Base-by-base conservation (phyloP, 2,888 invertebrate genomes). In the Drosophila pegasa region DNA sequence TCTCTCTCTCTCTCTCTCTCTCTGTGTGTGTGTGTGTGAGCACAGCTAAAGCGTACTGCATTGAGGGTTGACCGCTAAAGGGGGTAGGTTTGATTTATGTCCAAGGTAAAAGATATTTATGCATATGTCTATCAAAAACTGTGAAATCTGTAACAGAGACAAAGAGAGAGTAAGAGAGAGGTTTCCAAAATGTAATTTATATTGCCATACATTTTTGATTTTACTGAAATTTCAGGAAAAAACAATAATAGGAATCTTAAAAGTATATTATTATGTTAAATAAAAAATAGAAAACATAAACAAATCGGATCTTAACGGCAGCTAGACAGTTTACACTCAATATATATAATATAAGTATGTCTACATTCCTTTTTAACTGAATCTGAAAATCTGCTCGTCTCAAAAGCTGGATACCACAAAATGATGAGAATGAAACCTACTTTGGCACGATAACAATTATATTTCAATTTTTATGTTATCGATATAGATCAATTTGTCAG, bases 31-130 rank as follows among this genome's bases (percentile, higher is more conserved):
- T 9, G 43, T 57, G 62, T 38, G 58, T 68, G 65, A 35, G 38
- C 47, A 22, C 45, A 54, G 43, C 59, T 64, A 48, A 38, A 27
- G 25, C 29, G 20, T 14, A 43, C 16, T 52, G 48, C 51, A 41
- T 33, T 61, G 71, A 55, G 73, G 73, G 73, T 74, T 74, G 73
- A 8, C 69, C 54, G 4, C 37, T 37, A 52, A 22, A 43, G 54
- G 76, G 74, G 73, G 73, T 76, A 33, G 74, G 18, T 76, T 71
- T 74, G 58, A 74, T 76, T 71, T 76, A 71, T 74, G 55, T 8
- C 4, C 41, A 38, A 56, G 33, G 27, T 41, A 60, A 9, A 33
- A 20, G 41, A 31, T 27, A 35, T 47, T 27, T 18, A 38, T 18
- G 29, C 25, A 41, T 38, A 45, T 59, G 63, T 73, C 56, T 47